Conservation (phyloP, 1,140 invertebrate genomes). For the Agrypnia vestita region DNA sequence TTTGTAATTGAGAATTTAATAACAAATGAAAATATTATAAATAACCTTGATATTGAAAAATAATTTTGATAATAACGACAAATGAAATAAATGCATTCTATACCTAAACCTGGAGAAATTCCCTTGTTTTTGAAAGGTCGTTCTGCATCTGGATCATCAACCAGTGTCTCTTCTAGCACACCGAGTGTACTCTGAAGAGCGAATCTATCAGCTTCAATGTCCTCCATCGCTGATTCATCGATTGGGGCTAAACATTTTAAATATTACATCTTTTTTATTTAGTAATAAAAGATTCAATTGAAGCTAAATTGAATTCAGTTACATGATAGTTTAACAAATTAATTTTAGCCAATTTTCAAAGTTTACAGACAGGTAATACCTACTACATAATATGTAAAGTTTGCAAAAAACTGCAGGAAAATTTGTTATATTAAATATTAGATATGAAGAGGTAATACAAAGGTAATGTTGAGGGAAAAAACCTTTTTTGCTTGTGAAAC, state of each 20-base stretch:
- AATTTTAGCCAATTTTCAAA: too few species aligned
- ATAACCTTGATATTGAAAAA: too few species aligned
- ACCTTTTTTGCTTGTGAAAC: slow-evolving; percentile 56
- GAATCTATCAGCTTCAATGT: slow-evolving; percentile 52
- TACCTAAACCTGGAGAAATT: slow-evolving; percentile 46
- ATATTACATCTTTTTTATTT: background rate
- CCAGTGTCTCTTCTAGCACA: slow-evolving; percentile 50
- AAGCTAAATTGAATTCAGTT: too few species aligned
- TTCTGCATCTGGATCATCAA: slow-evolving; percentile 44
- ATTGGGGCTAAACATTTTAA: slow-evolving; percentile 1
- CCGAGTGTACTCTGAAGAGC: slow-evolving; percentile 50
- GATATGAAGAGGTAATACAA: too few species aligned
- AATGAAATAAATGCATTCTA: background rate
- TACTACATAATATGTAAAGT: too few species aligned
- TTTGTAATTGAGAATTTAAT: too few species aligned
- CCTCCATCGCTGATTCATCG: slow-evolving; percentile 48
- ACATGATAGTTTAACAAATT: too few species aligned
- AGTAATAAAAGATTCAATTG: background rate
- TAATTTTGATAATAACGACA: too few species aligned
- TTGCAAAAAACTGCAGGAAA: too few species aligned
- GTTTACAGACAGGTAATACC: too few species aligned
- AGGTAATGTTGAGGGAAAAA: background rate
- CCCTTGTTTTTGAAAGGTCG: background rate
- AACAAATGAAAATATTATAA: too few species aligned
- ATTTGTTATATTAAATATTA: too few species aligned